Base-by-base conservation (phyloP, 2,113 vertebrate genomes). In the Meles meles region DNA sequence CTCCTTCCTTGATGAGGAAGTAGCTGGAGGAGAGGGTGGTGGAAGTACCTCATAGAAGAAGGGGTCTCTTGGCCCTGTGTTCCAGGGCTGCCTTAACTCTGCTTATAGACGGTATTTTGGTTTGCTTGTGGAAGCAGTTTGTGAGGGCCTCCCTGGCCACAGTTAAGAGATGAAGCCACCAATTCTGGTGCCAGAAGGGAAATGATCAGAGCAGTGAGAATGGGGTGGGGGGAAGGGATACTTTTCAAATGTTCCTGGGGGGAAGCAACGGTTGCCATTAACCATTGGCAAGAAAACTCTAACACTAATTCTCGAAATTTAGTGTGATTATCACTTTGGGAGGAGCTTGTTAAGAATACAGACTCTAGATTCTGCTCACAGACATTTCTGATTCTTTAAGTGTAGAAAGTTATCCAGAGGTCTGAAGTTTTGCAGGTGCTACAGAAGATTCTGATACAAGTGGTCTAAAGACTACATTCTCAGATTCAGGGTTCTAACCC, bases 301-400 rank as follows among this genome's bases (percentile, higher is more conserved):
- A 96, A 59, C 17, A 52, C 6, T 34, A 57, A 89, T 92, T 85
- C 34, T 94, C 74, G 86, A 91, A 94, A 83, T 90, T 44, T 47
- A 76, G 23, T 71, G 55, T 84, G 37, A 92, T 67, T 93, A 57
- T 85, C 39, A 74, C 69, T 84, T 87, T 89, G 49, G 52, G 39
- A 96, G 67, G 18, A 44, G 8, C n/a, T 82, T 72, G 34, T 67
- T 87, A 84, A 59, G 49, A 97, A 84, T 29, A 88, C 7, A 92
- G 39, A 57, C 63, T 86, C 39, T 27, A 96, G 39, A 42, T 81
- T 93, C 20, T 76, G 31, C 59, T 96, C 29, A 93, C 21, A 93
- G 79, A 84, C 12, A 86, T 49, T 49, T 93, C n/a, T 84, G 37
- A 85, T 69, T 89, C 47, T 97, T 42, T 47, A 90, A 47, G 31